Percentiles rank a stretch among this genome's conserved stretches.
Evolutionary conservation across 2,113 vertebrate genomes (phyloP).

Genomic region (Chelonoidis abingdonii): DNA sequence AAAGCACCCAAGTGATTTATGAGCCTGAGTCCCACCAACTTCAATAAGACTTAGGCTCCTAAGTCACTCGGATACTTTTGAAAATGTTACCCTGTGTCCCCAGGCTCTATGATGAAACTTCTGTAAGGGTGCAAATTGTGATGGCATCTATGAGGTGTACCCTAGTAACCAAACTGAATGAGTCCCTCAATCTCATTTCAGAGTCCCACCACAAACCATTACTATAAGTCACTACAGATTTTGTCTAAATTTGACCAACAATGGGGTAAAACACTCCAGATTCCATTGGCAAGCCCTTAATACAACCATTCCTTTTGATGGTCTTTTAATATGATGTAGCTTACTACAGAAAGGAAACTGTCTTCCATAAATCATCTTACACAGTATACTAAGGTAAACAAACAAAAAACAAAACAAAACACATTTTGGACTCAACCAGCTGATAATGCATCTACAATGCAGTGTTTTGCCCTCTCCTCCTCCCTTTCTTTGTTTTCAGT

Average conservation of each 20-base stretch:
- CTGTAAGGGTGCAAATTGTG: background rate
- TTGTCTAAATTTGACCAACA: background rate
- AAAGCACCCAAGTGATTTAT: background rate
- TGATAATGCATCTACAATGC: background rate
- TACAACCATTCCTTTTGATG: background rate
- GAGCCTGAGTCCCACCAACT: background rate
- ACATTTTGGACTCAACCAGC: background rate
- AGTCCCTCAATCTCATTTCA: background rate
- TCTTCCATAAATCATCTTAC: background rate
- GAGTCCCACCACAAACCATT: accelerated
- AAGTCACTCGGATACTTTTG: background rate
- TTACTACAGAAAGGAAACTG: background rate
- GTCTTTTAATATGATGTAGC: background rate
- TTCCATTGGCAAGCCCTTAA: background rate
- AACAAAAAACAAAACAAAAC: too few relatives aligned
- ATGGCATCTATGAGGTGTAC: background rate
- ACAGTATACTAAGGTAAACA: background rate
- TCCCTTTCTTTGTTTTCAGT: background rate
- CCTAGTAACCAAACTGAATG: too few relatives aligned
- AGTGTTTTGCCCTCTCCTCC: background rate
- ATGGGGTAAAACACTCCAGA: background rate
- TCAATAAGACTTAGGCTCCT: background rate
- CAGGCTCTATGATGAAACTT: background rate
- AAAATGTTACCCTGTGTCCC: accelerated
- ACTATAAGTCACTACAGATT: background rate